These are phyloP conservation scores for Synaphobranchus kaupii DNA, from an alignment of 2,797 vertebrate genomes.

Conservation along the genomic window DNA sequence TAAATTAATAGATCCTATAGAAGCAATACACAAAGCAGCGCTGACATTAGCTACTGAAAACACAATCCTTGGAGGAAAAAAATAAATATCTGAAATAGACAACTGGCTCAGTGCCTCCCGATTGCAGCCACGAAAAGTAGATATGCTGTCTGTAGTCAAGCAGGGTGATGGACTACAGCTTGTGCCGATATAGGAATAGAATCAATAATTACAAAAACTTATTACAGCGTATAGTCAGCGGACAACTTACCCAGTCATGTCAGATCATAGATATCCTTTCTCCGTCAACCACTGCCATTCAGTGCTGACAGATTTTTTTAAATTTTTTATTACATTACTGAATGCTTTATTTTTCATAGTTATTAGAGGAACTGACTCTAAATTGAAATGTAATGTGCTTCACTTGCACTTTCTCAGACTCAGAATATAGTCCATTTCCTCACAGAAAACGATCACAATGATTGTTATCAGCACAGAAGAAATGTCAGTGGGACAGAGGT, in stretches of 20 bases:
- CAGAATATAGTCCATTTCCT: background rate
- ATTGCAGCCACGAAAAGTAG: background rate
- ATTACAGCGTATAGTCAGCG: background rate
- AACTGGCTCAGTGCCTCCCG: background rate
- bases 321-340: background rate
- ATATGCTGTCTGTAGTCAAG: background rate
- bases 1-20: background rate
- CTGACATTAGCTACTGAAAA: background rate
- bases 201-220: background rate
- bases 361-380: background rate
- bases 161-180: background rate
- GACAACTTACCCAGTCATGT: background rate
- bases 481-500: background rate
- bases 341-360: background rate
- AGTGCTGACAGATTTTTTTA: background rate
- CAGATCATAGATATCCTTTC: background rate
- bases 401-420: background rate
- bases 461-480: background rate
- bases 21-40: background rate
- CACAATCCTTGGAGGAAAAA: background rate
- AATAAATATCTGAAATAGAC: background rate
- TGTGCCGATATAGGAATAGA: background rate
- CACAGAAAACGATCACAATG: background rate
- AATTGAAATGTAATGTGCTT: background rate
- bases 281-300: background rate